Evolutionary conservation across 1,140 invertebrate species (phyloP), one percentile per base, ranked within the genome.

Genomic region (Drosophila melanica): DNA sequence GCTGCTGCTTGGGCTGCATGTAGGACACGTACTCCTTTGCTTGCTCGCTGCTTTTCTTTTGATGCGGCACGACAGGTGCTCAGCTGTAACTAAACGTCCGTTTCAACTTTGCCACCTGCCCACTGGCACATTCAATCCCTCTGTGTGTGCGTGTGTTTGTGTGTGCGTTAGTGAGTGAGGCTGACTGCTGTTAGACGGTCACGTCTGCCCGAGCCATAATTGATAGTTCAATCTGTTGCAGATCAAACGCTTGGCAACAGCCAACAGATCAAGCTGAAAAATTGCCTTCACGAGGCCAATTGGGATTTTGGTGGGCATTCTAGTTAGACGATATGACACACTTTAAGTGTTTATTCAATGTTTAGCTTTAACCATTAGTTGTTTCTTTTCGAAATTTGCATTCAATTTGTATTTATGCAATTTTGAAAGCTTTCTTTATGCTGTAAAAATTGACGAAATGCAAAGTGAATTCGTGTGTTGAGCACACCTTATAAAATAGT

Each of bases 211-310:
- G n/a, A 62, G 60, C 72, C 79, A 87, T 86, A 86, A 86, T 86
- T 86, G 82, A 86, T 86, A 86, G 82, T 86, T 86, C 82, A 86
- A 86, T 86, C 82, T 86, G 82, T 86, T 82, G 82, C 82, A 89
- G 82, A 87, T 87, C 82, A 87, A 87, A 87, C 79, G 82, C 82
- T 87, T 87, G 82, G 82, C 82, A 87, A 79, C 82, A 76, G 75
- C 82, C 84, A 82, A 82, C 84, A 82, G 82, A 87, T 87, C 82
- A 87, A 82, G 71, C 82, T 87, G 82, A 87, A 82, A 87, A 89
- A 87, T 87, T 82, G 84, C 75, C 65, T 59, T 63, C n/a, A 33
- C 42, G 27, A n/a, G 20, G 14, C 37, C 33, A 57, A 50, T 63
- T 44, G 18, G 51, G 11, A 33, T 9, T 11, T 18, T 3, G 18